Base-by-base conservation (phyloP, 2,113 vertebrate genomes). In the Gymnarchus niloticus region DNA sequence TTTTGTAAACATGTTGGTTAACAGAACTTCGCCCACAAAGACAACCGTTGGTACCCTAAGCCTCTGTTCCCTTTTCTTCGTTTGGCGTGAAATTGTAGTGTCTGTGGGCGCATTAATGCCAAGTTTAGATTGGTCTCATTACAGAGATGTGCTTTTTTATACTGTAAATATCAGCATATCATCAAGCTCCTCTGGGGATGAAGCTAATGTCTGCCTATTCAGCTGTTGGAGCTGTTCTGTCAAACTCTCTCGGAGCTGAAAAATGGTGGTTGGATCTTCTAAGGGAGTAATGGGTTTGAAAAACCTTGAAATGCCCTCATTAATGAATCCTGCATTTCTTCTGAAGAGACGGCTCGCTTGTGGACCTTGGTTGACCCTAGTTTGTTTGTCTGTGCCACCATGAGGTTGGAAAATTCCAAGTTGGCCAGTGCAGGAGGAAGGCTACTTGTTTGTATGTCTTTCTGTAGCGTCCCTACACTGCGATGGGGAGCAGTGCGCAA, bases 371-470 rank as follows among this genome's bases (percentile, higher is more conserved):
- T 37, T 82, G 57, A 81, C 56, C 78, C 49, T 28, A 14, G 28
- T 37, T 2, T 83, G 80, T 82, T 78, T 52, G 57, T 19, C 49
- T 48, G n/a, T 85, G n/a, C 84, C 51, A 37, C 69, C 7, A 33
- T 23, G 19, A 56, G 69, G 65, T 56, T 77, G 65, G 84, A 85
- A 85, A 85, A 78, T 77, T 85, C 69, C 69, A 46, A 6, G 51
- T 52, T 12, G 52, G 21, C 12, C 56, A 48, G 56, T 28, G 56
- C 25, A 65, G 61, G 83, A 83, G 17, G 82, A 17, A 44, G 21
- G 23, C 82, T 83, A 21, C 33, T 25, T 5, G 33, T 59, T 54
- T 44, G 41, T 82, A 14, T 0, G 80, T 37, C 82, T 44, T 44
- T 83, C 76, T 56, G 19, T 37, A 83, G 82, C 2, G 37, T 41